Conservation (phyloP, 53 echinoderm and acorn worm genomes). For the Henricia sp. region DNA sequence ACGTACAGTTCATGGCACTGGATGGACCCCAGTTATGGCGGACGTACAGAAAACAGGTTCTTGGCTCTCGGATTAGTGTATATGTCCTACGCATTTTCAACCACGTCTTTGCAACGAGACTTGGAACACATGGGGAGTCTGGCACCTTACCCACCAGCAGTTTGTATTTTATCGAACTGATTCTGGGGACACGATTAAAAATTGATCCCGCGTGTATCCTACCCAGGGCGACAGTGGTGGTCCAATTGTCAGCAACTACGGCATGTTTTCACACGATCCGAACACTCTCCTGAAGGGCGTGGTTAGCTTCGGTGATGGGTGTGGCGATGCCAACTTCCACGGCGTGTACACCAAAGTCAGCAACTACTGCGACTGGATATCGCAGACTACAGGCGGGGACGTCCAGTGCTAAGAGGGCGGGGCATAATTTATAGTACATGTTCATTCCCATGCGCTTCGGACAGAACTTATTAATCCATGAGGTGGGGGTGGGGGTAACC, state of each 20-base stretch:
- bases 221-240: constrained; percentile 1
- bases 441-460: not conserved
- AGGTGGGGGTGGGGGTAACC: no score
- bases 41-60: no score
- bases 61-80: no score
- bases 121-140: no score
- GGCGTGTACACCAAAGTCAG: not conserved
- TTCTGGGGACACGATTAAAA: not conserved
- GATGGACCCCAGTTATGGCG: no score
- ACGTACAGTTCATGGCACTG: no score
- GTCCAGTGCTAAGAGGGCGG: not conserved
- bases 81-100: no score
- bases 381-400: not conserved
- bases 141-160: no score
- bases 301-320: not conserved
- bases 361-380: not conserved
- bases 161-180: no score
- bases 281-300: not conserved
- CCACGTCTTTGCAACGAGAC: no score
- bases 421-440: not conserved
- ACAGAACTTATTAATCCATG: no score
- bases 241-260: constrained; percentile 5
- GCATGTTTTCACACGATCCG: not conserved
- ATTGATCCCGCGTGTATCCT: not conserved
- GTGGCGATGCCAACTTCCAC: not conserved